Percentiles rank a stretch among this genome's conserved stretches.
phyloP scores from a whole-genome alignment of 2,113 vertebrate species.

The Lota lota region DNA sequence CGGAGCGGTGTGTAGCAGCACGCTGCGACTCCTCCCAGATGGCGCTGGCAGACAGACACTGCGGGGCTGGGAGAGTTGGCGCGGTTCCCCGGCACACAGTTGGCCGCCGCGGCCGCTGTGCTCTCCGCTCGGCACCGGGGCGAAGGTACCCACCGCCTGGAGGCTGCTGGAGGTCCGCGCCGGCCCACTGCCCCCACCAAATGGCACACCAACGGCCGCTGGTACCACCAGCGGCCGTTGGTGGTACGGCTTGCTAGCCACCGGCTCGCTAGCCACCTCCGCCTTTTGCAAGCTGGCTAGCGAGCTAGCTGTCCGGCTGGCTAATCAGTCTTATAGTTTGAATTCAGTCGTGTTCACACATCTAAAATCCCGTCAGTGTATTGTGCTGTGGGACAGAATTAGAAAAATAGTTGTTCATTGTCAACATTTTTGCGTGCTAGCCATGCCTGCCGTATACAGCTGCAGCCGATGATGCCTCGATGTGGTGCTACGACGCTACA shows the following conservation, averaged over 20 bases:
- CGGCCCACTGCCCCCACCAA: slow-evolving; percentile 41
- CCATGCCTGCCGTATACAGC: slow-evolving; percentile 3
- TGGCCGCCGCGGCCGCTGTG: slow-evolving; percentile 65
- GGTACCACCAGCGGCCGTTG: slow-evolving; percentile 10
- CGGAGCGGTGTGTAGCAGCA: slow-evolving; percentile 48
- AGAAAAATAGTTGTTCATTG: too few species aligned
- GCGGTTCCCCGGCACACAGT: slow-evolving; percentile 52
- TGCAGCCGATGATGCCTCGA: slow-evolving; percentile 10
- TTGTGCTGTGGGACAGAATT: not conserved
- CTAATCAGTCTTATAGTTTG: not conserved
- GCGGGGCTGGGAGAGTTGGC: slow-evolving; percentile 66
- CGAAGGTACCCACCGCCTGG: slow-evolving; percentile 63
- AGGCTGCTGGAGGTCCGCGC: slow-evolving; percentile 53
- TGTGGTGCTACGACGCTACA: slow-evolving; percentile 8
- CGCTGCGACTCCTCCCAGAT: slow-evolving; percentile 74
- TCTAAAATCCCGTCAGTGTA: not conserved
- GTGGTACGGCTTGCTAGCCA: too few species aligned
- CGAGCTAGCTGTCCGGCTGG: not conserved
- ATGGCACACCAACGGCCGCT: slow-evolving; percentile 9
- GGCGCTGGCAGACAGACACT: slow-evolving; percentile 72
- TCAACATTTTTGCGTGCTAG: not conserved
- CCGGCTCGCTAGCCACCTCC: too few species aligned
- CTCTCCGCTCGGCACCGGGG: slow-evolving; percentile 65
- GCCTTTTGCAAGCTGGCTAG: not conserved
- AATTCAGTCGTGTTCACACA: too few species aligned